These are phyloP conservation scores for Apteryx owenii DNA, from an alignment of 2,113 vertebrate genomes.

Conservation along the genomic window DNA sequence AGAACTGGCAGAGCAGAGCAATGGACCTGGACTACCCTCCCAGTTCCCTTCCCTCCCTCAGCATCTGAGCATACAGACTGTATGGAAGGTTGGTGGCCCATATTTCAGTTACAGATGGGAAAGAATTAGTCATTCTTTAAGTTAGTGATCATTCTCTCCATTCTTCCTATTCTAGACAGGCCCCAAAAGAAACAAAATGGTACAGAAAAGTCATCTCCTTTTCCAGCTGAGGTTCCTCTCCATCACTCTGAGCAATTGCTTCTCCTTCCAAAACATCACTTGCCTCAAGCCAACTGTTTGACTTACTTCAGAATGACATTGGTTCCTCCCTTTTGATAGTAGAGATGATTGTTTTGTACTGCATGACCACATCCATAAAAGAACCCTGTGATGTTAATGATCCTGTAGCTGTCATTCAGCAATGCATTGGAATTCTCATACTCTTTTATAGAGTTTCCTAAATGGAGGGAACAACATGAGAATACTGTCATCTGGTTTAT, in stretches of 20 bases:
- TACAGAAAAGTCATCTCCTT: not conserved
- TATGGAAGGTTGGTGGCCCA: not conserved
- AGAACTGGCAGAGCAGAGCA: not conserved
- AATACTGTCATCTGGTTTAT: not conserved
- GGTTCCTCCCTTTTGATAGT: slow-evolving; percentile 91
- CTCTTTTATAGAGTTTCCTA: slow-evolving; percentile 88
- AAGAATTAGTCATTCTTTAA: not conserved
- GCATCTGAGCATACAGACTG: not conserved
- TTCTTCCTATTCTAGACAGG: not conserved
- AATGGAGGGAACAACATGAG: not conserved
- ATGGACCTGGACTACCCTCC: not conserved
- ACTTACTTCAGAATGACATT: slow-evolving; percentile 87
- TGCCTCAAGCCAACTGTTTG: not conserved
- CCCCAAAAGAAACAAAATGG: not conserved
- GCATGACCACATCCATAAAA: slow-evolving; percentile 92
- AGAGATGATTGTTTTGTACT: slow-evolving; percentile 88
- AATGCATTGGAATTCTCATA: slow-evolving; percentile 84
- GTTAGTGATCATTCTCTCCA: not conserved
- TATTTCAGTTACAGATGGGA: not conserved
- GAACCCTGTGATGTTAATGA: slow-evolving; percentile 82
- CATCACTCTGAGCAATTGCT: not conserved
- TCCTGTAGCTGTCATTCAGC: slow-evolving; percentile 80
- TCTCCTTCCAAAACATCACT: not conserved
- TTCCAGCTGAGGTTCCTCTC: not conserved
- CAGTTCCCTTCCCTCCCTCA: not conserved